phyloP scores from a whole-genome alignment of 2,113 vertebrate genomes.

The Clarias batrachus region DNA sequence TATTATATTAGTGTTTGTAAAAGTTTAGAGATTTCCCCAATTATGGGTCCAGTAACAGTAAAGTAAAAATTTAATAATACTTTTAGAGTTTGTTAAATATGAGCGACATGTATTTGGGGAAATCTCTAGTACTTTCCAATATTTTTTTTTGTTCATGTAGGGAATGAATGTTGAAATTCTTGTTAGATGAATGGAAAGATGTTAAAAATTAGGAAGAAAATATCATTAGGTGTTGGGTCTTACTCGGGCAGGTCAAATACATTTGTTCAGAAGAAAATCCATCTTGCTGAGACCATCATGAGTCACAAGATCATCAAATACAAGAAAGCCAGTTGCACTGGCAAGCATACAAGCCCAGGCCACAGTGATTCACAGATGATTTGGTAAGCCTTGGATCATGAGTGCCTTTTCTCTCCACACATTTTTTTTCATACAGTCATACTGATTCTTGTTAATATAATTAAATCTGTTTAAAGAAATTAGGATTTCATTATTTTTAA shows the following conservation, averaged over 20 bases:
- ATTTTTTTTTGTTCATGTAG: neutral
- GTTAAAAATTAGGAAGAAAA: neutral
- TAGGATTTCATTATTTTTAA: neutral
- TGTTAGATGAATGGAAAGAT: neutral
- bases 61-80: neutral
- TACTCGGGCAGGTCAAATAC: neutral
- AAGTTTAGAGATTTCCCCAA: no score
- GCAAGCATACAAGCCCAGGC: neutral
- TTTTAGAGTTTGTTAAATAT: neutral
- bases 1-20: neutral
- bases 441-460: neutral
- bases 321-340: slow-evolving; percentile 18
- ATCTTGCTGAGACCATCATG: neutral
- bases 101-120: neutral
- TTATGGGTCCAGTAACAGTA: neutral
- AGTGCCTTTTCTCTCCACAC: neutral
- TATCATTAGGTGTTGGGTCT: neutral
- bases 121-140: neutral
- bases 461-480: neutral
- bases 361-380: slow-evolving; percentile 14
- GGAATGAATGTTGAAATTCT: neutral
- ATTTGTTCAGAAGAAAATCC: slow-evolving; percentile 6
- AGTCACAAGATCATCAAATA: slow-evolving; percentile 15
- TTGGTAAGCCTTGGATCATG: slow-evolving; percentile 17
- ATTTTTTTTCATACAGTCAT: neutral